phyloP scores from a whole-genome alignment of 2,888 invertebrate genomes.

The Reticulitermes lucifugus region DNA sequence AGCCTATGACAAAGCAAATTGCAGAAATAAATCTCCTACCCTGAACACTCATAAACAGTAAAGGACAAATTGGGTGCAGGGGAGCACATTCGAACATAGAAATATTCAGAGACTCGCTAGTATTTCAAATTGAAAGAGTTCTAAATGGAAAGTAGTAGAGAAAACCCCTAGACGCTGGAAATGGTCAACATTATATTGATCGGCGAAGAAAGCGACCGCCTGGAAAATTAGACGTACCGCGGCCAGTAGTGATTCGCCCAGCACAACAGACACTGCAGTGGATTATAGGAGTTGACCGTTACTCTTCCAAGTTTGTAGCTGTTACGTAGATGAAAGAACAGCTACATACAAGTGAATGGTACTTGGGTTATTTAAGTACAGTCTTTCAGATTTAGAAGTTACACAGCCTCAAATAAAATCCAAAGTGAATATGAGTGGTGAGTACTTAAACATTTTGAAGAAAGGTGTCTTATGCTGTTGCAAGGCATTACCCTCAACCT shows the following conservation, averaged over 20 bases:
- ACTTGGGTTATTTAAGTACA: too few relatives aligned
- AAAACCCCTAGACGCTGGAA: neutral
- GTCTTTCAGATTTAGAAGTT: too few relatives aligned
- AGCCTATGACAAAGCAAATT: conserved; percentile 21
- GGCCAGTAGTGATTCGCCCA: neutral
- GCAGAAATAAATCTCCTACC: conserved; percentile 31
- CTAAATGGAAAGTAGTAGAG: conserved; percentile 23
- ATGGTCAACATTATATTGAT: neutral
- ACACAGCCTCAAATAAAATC: too few relatives aligned
- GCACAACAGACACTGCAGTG: neutral
- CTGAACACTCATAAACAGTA: conserved; percentile 1
- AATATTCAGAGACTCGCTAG: conserved; percentile 9
- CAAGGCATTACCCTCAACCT: too few relatives aligned
- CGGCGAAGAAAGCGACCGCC: neutral
- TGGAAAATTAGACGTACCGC: neutral
- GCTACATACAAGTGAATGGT: too few relatives aligned
- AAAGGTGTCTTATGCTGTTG: too few relatives aligned
- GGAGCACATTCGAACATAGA: conserved; percentile 7
- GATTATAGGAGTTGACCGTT: neutral
- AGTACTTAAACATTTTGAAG: too few relatives aligned
- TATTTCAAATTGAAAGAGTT: conserved; percentile 25
- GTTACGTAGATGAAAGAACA: too few relatives aligned
- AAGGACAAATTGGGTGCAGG: neutral
- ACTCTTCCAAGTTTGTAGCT: too few relatives aligned
- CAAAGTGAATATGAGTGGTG: too few relatives aligned